A percentile compares a stretch with the other conserved stretches of the same genome.
Conservation (phyloP, 1,140 invertebrate genomes). For the Trichonephila clavipes region DNA sequence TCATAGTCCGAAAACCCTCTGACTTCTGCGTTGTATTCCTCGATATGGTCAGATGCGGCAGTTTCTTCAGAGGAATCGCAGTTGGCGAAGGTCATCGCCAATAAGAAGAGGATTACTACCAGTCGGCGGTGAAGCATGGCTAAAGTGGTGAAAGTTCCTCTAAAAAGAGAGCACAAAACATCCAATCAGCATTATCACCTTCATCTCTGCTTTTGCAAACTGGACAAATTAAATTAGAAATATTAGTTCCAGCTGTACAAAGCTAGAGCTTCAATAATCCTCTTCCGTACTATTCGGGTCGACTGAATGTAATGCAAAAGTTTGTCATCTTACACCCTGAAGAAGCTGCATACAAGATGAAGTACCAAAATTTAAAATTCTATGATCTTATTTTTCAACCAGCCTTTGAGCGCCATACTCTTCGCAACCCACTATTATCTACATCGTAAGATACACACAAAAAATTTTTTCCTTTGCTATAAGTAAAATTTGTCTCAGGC, state of each 20-base stretch:
- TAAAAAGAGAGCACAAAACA: conserved; percentile 75
- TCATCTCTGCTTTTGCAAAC: neutral
- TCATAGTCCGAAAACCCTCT: conserved; percentile 64
- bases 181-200: conserved; percentile 60
- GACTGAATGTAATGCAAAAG: neutral
- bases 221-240: neutral
- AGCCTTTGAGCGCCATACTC: too few relatives aligned
- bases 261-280: neutral
- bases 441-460: too few relatives aligned
- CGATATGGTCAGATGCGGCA: neutral
- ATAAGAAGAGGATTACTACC: conserved; percentile 38
- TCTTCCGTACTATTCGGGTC: neutral
- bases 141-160: conserved; percentile 42
- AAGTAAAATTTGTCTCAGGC: too few relatives aligned
- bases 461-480: too few relatives aligned
- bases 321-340: too few relatives aligned
- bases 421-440: too few relatives aligned
- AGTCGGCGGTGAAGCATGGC: conserved; percentile 9
- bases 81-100: conserved; percentile 5
- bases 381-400: too few relatives aligned
- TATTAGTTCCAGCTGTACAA: neutral
- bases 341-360: too few relatives aligned
- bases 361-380: too few relatives aligned
- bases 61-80: conserved; percentile 7
- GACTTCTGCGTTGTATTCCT: conserved; percentile 24